Evolutionary conservation across 2,797 vertebrate genomes (phyloP), one percentile per base, ranked within the genome.

Genomic region (Sitta carolinensis): DNA sequence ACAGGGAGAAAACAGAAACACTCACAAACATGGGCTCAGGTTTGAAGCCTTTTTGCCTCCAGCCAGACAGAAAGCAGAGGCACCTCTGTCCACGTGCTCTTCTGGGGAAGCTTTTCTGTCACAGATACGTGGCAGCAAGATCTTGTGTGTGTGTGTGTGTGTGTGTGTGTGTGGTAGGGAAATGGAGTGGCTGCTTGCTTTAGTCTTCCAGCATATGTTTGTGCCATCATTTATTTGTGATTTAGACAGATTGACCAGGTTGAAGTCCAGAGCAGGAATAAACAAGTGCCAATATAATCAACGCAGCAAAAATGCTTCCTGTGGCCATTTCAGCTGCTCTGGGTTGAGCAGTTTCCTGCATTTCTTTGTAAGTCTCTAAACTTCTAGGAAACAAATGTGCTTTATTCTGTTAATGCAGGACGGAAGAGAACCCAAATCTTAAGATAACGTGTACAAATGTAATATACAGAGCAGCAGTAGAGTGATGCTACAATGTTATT

Each of bases 11-110:
- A 84, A 20, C 3, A 84, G 19, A 20, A 62, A 66, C 36, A 10
- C 25, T 34, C 66, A 14, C 1, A 55, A 50, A 58, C 1, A 3
- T 3, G 9, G 82, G 15, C 20, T 73, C 1, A 0, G 9, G 48
- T 93, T 92, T 64, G 18, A 72, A 86, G 7, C 4, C 16, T 0
- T 68, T 76, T 51, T 86, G 14, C 63, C 27, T 92, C 43, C 40
- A 78, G 73, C 66, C 19, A 27, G 29, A 7, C 7, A 12, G 58
- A 34, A 36, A 54, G 48, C 27, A 69, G 55, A 5, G 1, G 1
- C 26, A 8, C 38, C 17, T 83, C 61, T 20, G 12, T 47, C 54
- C n/a, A 4, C 1, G 13, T 27, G 16, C 32, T 74, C 45, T 57
- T 48, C 36, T 12, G 47, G 32, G 47, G 27, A 57, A 7, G 13